Conservation (phyloP, 2,797 vertebrate species). For the Karalla daura region DNA sequence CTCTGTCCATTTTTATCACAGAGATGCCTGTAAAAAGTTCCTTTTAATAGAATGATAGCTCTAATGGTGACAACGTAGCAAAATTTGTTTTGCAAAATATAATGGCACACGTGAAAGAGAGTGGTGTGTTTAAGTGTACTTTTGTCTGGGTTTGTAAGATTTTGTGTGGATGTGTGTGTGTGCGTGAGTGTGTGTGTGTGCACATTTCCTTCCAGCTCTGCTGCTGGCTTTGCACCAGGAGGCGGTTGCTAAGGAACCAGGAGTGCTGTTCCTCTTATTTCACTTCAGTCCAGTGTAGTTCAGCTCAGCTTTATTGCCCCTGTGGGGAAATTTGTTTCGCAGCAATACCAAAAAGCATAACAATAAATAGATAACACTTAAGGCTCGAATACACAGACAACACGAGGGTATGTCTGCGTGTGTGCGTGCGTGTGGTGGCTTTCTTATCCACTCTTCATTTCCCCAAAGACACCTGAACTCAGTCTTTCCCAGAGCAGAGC, state of each 20-base stretch:
- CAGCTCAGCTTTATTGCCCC: constrained; percentile 58
- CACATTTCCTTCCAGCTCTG: constrained; percentile 65
- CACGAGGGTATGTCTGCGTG: not conserved
- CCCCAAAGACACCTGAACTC: constrained; percentile 11
- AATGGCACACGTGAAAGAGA: constrained; percentile 27
- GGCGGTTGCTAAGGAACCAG: constrained; percentile 85
- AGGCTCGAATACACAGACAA: constrained; percentile 25
- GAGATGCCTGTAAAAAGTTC: not conserved
- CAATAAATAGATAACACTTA: constrained; percentile 61
- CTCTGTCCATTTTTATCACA: not conserved
- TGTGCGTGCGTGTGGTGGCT: not conserved
- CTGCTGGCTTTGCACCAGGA: constrained; percentile 74
- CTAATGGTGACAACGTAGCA: not conserved
- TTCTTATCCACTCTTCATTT: constrained; percentile 16
- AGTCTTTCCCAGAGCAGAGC: constrained; percentile 1
- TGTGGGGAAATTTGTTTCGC: constrained; percentile 62
- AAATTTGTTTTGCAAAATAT: constrained; percentile 12
- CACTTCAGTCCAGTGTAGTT: constrained; percentile 46
- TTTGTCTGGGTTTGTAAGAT: constrained; percentile 29
- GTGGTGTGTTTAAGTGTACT: constrained; percentile 18
- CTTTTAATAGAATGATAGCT: not conserved
- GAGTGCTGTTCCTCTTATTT: constrained; percentile 62
- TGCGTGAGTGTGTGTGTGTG: constrained; percentile 46
- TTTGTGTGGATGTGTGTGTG: constrained; percentile 33
- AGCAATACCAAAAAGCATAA: constrained; percentile 59